A percentile compares a stretch with the other conserved stretches of the same genome.
Conservation (phyloP, 2,113 vertebrate species). For the Chitala chitala region DNA sequence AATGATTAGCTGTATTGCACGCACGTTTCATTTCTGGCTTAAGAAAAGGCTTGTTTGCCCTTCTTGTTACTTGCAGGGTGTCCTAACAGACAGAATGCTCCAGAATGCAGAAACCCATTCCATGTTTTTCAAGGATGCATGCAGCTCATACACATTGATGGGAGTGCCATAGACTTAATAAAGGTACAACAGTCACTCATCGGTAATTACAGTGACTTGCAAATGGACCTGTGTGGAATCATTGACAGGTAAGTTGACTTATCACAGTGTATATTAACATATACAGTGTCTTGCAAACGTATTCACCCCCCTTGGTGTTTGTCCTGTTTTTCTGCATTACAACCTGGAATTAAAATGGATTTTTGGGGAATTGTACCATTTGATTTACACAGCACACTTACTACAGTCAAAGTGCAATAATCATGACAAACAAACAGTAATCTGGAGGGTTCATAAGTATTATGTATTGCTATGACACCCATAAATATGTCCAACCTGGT, state of each 20-base stretch:
- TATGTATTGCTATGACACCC: no score
- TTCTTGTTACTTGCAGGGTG: slow-evolving; percentile 69
- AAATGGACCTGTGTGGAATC: slow-evolving; percentile 89
- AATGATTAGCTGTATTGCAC: not conserved
- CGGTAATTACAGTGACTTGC: slow-evolving; percentile 84
- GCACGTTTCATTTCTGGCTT: not conserved
- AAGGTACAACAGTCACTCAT: slow-evolving; percentile 74
- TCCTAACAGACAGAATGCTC: slow-evolving; percentile 53
- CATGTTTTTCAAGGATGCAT: slow-evolving; percentile 85
- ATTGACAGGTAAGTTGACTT: slow-evolving; percentile 86
- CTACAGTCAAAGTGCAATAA: no score
- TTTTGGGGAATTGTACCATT: no score
- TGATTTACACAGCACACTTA: no score
- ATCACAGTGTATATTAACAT: no score
- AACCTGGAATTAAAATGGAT: no score
- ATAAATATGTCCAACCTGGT: no score
- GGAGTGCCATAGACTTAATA: slow-evolving; percentile 73
- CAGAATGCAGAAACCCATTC: slow-evolving; percentile 67
- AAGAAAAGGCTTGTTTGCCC: not conserved
- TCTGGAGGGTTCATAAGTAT: no score
- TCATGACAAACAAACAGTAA: no score
- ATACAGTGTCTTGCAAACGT: no score
- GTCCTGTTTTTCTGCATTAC: no score
- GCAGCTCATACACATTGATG: slow-evolving; percentile 67
- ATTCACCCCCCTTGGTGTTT: no score